These are phyloP conservation scores for Eupeodes corollae DNA, from an alignment of 1,140 invertebrate genomes.

Conservation along the genomic window DNA sequence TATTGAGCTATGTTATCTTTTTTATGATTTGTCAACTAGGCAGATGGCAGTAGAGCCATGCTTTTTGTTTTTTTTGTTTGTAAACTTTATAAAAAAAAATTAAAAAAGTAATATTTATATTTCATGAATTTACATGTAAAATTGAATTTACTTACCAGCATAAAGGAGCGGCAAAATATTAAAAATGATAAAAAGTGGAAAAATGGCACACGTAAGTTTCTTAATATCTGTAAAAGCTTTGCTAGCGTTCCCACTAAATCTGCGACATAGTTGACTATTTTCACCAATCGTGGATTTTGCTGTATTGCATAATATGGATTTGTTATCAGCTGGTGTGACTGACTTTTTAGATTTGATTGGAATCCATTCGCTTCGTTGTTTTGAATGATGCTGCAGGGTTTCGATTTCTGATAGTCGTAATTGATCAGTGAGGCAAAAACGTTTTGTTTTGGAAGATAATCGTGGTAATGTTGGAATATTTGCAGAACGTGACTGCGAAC, in stretches of 20 bases:
- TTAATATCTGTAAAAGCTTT: slow-evolving; percentile 29
- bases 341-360: slow-evolving; percentile 1
- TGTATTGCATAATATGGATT: not conserved
- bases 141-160: slow-evolving; percentile 27
- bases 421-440: too few relatives aligned
- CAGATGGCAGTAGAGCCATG: too few relatives aligned
- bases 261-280: not conserved
- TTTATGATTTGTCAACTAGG: too few relatives aligned
- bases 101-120: too few relatives aligned
- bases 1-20: too few relatives aligned
- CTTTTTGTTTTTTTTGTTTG: too few relatives aligned
- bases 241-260: slow-evolving; percentile 12
- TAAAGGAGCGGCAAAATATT: slow-evolving; percentile 37
- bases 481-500: too few relatives aligned
- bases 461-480: too few relatives aligned
- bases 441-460: too few relatives aligned
- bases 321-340: not conserved
- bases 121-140: too few relatives aligned
- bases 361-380: not conserved
- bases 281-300: not conserved
- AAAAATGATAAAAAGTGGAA: slow-evolving; percentile 34
- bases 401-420: not conserved
- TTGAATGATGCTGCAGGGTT: not conserved
- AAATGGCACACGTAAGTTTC: slow-evolving; percentile 31
- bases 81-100: too few relatives aligned